These are phyloP conservation scores for Phortica variegata DNA, from an alignment of 1,140 invertebrate species.

Conservation along the genomic window DNA sequence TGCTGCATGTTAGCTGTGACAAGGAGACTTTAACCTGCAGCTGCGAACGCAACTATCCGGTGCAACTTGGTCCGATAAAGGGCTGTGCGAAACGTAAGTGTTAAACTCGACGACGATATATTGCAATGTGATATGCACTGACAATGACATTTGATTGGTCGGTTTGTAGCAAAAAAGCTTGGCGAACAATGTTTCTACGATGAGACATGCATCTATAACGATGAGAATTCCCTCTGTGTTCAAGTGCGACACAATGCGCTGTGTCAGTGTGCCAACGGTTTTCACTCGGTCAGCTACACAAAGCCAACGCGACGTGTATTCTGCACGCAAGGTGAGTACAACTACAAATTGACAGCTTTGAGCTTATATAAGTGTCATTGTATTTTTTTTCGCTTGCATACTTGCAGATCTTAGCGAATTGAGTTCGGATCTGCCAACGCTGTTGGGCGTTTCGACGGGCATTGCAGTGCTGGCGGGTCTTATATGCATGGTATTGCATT, in stretches of 20 bases:
- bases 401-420: conserved; percentile 74
- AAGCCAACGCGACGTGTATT: conserved; percentile 73
- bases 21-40: conserved; percentile 67
- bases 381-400: not conserved
- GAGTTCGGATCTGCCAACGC: conserved; percentile 77
- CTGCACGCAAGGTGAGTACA: conserved; percentile 73
- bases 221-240: conserved; percentile 76
- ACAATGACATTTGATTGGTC: too few species aligned
- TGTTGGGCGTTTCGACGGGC: conserved; percentile 77
- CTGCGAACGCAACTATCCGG: conserved; percentile 76
- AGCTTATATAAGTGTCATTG: not conserved
- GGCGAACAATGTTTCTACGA: conserved; percentile 83
- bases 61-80: conserved; percentile 69
- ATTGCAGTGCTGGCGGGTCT: conserved; percentile 79
- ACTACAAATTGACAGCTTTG: not conserved
- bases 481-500: conserved; percentile 81
- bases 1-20: conserved; percentile 76
- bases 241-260: conserved; percentile 82
- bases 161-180: conserved; percentile 69
- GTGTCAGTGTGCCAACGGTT: conserved; percentile 77
- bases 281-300: conserved; percentile 72
- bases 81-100: conserved; percentile 80
- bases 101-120: not conserved
- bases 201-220: conserved; percentile 73
- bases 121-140: not conserved